A percentile compares a stretch with the other conserved stretches of the same genome.
Evolutionary conservation across 2,888 invertebrate species (phyloP).

Genomic region (Cecidostiba fungosa): DNA sequence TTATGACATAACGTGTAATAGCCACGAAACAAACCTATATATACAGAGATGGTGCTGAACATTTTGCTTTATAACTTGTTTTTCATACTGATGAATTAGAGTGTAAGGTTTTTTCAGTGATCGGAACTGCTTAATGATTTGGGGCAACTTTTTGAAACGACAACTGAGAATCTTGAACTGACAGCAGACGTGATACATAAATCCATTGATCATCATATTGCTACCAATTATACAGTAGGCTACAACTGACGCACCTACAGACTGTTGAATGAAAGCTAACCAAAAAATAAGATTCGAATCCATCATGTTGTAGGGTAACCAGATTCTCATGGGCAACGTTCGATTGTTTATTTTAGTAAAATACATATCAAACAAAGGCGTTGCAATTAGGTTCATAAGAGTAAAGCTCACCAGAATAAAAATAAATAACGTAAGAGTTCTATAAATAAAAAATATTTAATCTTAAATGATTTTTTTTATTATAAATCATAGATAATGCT

Average conservation of each 20-base stretch:
- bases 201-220: constrained; percentile 44
- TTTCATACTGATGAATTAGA: constrained; percentile 30
- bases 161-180: constrained; percentile 32
- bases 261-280: not conserved
- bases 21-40: constrained; percentile 11
- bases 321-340: constrained; percentile 35
- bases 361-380: constrained; percentile 2
- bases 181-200: constrained; percentile 39
- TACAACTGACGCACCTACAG: too few species aligned
- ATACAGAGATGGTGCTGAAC: constrained; percentile 43
- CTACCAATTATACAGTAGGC: not conserved
- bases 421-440: constrained; percentile 23
- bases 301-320: constrained; percentile 25
- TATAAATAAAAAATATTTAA: not conserved
- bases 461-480: not conserved
- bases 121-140: constrained; percentile 5
- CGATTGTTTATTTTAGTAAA: not conserved
- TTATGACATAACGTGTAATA: too few species aligned
- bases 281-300: constrained; percentile 34
- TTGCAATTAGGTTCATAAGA: constrained; percentile 16
- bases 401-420: constrained; percentile 32
- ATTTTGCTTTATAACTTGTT: constrained; percentile 14
- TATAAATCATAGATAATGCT: not conserved
- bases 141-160: constrained; percentile 26
- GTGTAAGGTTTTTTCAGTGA: not conserved